Conservation (phyloP, 2,113 vertebrate species). For the Stegostoma tigrinum region DNA sequence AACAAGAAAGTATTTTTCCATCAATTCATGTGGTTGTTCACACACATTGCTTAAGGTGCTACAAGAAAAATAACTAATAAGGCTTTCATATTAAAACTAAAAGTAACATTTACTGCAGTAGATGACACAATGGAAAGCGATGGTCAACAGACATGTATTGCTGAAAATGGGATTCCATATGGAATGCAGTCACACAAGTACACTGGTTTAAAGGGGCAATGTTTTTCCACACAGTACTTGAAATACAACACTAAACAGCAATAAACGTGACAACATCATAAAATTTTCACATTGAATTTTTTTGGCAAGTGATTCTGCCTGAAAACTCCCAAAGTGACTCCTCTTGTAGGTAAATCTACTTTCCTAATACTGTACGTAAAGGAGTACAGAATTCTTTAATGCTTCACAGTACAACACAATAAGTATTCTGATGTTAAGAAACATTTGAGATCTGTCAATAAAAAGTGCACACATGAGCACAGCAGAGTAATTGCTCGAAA, state of each 20-base stretch:
- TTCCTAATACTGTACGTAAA: background rate
- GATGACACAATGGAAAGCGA: background rate
- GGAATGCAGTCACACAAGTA: background rate
- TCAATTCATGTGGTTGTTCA: background rate
- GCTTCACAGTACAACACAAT: background rate
- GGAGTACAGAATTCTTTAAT: background rate
- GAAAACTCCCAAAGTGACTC: background rate
- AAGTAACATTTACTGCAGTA: background rate
- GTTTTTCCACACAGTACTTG: background rate
- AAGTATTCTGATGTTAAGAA: constrained; percentile 9
- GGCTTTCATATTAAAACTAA: background rate
- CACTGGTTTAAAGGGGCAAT: background rate
- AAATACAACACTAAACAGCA: background rate
- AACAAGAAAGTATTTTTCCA: background rate
- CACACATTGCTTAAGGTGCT: background rate
- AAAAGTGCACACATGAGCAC: background rate
- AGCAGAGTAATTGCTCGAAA: background rate
- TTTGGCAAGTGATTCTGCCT: background rate
- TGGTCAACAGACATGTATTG: background rate
- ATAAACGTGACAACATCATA: background rate
- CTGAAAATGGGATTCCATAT: background rate
- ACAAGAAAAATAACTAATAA: background rate
- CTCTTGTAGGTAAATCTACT: background rate
- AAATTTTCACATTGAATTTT: background rate
- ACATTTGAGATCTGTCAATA: background rate